Evolutionary conservation across 2,888 invertebrate genomes (phyloP), one percentile per base, ranked within the genome.

Genomic region (Xanthostigma xanthostigma): DNA sequence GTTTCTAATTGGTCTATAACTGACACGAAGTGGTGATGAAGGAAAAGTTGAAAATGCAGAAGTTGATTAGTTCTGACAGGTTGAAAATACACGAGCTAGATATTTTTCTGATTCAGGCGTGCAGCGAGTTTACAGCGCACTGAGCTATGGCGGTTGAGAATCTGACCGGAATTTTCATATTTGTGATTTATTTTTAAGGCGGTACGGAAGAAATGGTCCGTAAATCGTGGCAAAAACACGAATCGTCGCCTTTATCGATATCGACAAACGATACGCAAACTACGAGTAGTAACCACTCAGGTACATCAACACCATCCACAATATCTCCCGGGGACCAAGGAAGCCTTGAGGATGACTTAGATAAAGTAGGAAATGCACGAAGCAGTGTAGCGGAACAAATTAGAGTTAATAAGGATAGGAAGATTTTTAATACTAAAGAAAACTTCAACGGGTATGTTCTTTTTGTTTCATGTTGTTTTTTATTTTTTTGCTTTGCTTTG

Each of bases 281-380:
- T 40, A 58, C 61, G 36, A 55, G 59, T 53, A 65, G 66, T 36
- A 59, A 62, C 13, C 55, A 59, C 1, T 72, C 72, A 0, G 72
- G 72, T 0, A 72, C 72, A 1, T 75, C 75, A 53, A 78, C 78
- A 0, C 77, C 77, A 1, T 77, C 77, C 2, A 78, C 78, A 0
- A 62, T 77, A 51, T 78, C 78, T 0, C 77, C 78, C 0, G 75
- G 75, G 4, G 63, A 61, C 12, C 64, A 64, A 49, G 55, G 51
- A 35, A 57, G 53, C 33, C 55, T 57, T 42, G 65, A 65, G 40
- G 66, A 65, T 43, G 64, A 65, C 45, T 54, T 56, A 42, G 51
- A 57, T n/a, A 58, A 58, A 40, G 55, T 51, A 45, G 56, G 54
- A 48, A 51, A 50, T 48, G 55, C 55, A 39, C 53, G 52, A 49